Evolutionary conservation across 2,113 vertebrate genomes (phyloP).

Genomic region (Plectropomus leopardus): DNA sequence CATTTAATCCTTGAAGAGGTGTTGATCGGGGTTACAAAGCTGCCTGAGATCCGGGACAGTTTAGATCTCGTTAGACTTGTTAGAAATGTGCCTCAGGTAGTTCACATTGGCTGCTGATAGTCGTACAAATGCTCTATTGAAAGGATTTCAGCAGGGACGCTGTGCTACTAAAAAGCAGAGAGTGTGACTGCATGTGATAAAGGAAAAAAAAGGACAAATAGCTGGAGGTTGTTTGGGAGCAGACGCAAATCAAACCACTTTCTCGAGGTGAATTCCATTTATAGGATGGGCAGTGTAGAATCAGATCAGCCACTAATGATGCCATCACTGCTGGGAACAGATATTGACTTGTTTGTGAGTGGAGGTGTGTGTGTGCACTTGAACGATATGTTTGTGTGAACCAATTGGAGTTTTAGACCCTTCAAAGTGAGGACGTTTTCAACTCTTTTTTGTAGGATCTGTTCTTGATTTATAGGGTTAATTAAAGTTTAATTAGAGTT

Average conservation of each 20-base stretch:
- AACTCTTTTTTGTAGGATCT: neutral
- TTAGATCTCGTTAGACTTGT: conserved; percentile 18
- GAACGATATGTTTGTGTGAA: conserved; percentile 6
- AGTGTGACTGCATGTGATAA: conserved; percentile 28
- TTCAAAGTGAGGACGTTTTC: neutral
- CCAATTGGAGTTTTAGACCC: conserved; percentile 9
- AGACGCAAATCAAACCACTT: conserved; percentile 31
- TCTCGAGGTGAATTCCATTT: conserved; percentile 51
- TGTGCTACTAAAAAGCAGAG: neutral
- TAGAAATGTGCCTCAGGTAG: conserved; percentile 6
- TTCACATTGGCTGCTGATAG: conserved; percentile 3
- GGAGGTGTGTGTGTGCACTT: neutral
- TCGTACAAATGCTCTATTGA: neutral
- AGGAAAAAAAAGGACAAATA: conserved; percentile 16
- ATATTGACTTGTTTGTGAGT: conserved; percentile 39
- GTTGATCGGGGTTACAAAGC: neutral
- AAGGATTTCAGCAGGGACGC: neutral
- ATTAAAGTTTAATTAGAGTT: neutral
- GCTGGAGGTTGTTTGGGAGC: conserved; percentile 32
- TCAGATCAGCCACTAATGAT: conserved; percentile 57
- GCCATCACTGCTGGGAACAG: conserved; percentile 51
- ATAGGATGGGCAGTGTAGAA: conserved; percentile 28
- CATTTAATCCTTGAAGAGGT: neutral
- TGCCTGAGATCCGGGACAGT: neutral
- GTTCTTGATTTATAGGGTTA: neutral